Conservation (phyloP, 2,888 invertebrate species). For the Hedya salicella region DNA sequence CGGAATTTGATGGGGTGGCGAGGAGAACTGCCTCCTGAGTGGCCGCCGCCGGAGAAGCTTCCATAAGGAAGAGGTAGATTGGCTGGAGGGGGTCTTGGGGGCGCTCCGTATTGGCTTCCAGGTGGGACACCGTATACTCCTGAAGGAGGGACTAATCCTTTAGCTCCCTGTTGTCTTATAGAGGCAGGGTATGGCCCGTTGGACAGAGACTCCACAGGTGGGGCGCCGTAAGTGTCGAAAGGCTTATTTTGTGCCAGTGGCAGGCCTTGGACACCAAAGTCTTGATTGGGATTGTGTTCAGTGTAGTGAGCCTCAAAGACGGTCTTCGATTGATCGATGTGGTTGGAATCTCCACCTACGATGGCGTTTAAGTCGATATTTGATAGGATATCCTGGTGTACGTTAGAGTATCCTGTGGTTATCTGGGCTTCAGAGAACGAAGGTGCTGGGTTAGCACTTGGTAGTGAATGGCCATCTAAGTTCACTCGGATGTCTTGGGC, state of each 20-base stretch:
- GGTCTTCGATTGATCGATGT: slow-evolving; percentile 80
- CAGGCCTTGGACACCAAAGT: slow-evolving; percentile 14
- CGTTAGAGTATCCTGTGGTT: slow-evolving; percentile 71
- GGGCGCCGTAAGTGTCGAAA: slow-evolving; percentile 71
- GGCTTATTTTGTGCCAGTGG: slow-evolving; percentile 55
- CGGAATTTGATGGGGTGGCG: slow-evolving; percentile 89
- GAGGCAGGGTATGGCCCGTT: slow-evolving; percentile 69
- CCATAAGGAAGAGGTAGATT: slow-evolving; percentile 77
- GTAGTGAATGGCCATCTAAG: slow-evolving; percentile 60
- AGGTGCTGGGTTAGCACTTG: slow-evolving; percentile 54
- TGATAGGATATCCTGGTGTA: slow-evolving; percentile 77
- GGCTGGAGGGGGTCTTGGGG: slow-evolving; percentile 63
- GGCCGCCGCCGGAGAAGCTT: slow-evolving; percentile 73
- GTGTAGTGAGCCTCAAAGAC: slow-evolving; percentile 82
- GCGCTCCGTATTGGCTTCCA: slow-evolving; percentile 78
- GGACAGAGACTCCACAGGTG: slow-evolving; percentile 76
- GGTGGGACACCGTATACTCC: slow-evolving; percentile 87
- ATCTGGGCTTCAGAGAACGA: slow-evolving; percentile 67
- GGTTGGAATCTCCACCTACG: slow-evolving; percentile 76
- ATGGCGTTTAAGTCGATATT: slow-evolving; percentile 75
- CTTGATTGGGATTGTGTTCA: slow-evolving; percentile 56
- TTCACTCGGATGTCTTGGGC: slow-evolving; percentile 64
- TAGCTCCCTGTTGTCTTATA: slow-evolving; percentile 73
- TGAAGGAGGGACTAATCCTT: slow-evolving; percentile 85
- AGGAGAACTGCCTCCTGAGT: slow-evolving; percentile 75